Evolutionary conservation across 2,888 invertebrate genomes (phyloP).

Genomic region (Pollenia griseotomentosa): DNA sequence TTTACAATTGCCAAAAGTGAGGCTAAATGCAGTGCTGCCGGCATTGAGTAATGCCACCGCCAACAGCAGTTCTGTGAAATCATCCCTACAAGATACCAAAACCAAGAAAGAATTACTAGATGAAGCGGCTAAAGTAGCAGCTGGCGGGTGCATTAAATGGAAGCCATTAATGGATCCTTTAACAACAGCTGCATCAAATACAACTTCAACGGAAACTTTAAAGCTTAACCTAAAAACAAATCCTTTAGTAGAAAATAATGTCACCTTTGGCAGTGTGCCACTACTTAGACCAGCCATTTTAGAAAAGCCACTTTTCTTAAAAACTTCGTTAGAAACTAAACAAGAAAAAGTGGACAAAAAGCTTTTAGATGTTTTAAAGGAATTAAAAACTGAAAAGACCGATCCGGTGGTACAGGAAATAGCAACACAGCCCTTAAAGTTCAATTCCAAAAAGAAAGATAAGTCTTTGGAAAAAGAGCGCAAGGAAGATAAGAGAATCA

Average conservation of each 20-base stretch:
- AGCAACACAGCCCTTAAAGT: constrained; percentile 10
- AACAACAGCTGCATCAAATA: neutral
- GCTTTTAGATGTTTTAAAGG: constrained; percentile 58
- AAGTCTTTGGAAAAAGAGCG: constrained; percentile 74
- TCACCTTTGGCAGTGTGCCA: constrained; percentile 82
- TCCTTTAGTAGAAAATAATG: constrained; percentile 81
- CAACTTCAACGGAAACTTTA: constrained; percentile 56
- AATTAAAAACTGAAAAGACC: constrained; percentile 59
- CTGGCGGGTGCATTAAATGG: constrained; percentile 77
- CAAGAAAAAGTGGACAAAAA: constrained; percentile 67
- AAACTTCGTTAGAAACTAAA: constrained; percentile 74
- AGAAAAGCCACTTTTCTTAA: constrained; percentile 82
- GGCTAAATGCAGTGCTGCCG: constrained; percentile 89
- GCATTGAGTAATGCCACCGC: constrained; percentile 60
- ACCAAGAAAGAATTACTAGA: constrained; percentile 61
- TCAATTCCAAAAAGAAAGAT: constrained; percentile 74
- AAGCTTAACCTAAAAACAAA: constrained; percentile 79
- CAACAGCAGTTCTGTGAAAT: constrained; percentile 30
- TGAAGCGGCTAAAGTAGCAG: constrained; percentile 57
- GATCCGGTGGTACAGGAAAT: constrained; percentile 67
- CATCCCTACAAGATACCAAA: constrained; percentile 58
- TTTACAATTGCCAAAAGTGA: constrained; percentile 90
- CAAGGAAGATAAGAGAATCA: constrained; percentile 74
- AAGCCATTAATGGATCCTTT: constrained; percentile 76
- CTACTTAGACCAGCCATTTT: constrained; percentile 81